Conservation (phyloP, 2,888 invertebrate genomes). For the Lamellibrachia satsuma region DNA sequence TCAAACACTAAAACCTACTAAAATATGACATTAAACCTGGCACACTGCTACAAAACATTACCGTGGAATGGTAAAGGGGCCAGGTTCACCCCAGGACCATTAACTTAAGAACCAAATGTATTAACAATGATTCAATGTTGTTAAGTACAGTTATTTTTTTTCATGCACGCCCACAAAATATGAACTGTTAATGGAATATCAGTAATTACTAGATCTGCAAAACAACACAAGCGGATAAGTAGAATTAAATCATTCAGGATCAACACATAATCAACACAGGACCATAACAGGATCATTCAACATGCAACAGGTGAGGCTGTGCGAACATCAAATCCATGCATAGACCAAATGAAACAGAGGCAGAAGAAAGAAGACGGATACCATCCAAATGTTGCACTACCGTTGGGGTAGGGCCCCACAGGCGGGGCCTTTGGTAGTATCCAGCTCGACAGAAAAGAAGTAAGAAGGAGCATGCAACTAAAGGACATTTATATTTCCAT, state of each 20-base stretch:
- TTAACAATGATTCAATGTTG: neutral
- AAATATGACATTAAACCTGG: no score
- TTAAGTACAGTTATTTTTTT: neutral
- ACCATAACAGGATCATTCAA: neutral
- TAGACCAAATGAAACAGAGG: neutral
- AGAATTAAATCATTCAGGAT: neutral
- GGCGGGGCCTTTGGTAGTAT: neutral
- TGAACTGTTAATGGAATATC: neutral
- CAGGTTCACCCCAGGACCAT: neutral
- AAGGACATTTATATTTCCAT: neutral
- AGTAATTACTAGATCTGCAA: neutral
- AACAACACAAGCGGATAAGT: neutral
- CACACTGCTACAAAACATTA: neutral
- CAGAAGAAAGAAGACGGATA: neutral
- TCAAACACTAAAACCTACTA: neutral
- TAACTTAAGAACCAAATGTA: neutral
- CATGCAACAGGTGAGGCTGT: neutral
- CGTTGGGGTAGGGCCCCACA: neutral
- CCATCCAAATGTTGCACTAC: neutral
- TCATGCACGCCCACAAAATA: neutral
- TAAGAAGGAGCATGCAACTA: neutral
- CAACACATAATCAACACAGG: neutral
- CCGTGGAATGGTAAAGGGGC: neutral
- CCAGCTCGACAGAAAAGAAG: neutral
- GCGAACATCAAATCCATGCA: slow-evolving; percentile 13